Evolutionary conservation across 2,113 vertebrate genomes (phyloP), one percentile per base, ranked within the genome.

Genomic region (Brienomyrus longianalis): DNA sequence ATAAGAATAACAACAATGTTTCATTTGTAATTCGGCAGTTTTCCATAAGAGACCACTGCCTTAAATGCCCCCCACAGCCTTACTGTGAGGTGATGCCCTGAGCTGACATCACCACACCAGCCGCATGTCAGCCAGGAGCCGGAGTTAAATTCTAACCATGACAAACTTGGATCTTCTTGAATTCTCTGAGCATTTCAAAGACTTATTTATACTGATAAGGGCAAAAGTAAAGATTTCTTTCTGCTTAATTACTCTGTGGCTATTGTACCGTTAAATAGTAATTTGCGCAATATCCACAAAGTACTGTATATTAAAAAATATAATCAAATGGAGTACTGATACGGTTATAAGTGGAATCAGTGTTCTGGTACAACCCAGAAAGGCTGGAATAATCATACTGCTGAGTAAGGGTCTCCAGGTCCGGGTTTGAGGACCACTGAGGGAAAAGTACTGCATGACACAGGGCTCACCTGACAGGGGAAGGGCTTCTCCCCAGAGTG

Each of bases 401-500:
- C 59, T 10, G n/a, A 27, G 10, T 66, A 66, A 27, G 3, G 2
- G n/a, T 2, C 21, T 23, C 7, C 21, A 23, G 21, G 56, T 66
- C 3, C n/a, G n/a, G 27, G 27, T 70, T 70, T 27, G 27, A 70
- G 62, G 59, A n/a, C 59, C 59, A 27, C 59, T n/a, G 59, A 23
- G 59, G 21, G 6, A 23, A 59, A 59, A 59, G 56, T 59, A 21
- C 21, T 59, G 8, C 8, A 62, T 8, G 59, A 62, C 17, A 10
- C 50, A 47, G 45, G 15, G 13, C 94, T 96, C 94, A 99, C 98
- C 98, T 99, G 98, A 87, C 98, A 99, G 21, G 97, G 96, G 95
- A 99, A 99, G 90, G 98, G 98, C 77, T 99, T 99, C 92, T 99
- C 98, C 94, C 98, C 98, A 87, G 98, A 99, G 91, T 99, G 98